These are phyloP conservation scores for Spilarctia lutea DNA, from an alignment of 2,888 invertebrate species.

Conservation along the genomic window DNA sequence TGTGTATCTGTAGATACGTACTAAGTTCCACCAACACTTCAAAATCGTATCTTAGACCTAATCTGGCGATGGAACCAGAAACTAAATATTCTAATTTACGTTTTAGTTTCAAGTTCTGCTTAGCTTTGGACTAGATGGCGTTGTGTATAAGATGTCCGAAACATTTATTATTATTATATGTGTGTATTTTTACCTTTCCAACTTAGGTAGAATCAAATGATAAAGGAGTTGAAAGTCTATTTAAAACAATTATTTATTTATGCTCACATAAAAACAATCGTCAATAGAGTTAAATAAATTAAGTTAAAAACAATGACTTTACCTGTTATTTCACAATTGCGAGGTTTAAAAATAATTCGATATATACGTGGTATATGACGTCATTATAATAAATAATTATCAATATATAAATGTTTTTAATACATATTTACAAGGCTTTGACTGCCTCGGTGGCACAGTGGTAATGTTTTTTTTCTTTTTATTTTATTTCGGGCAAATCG, in stretches of 20 bases:
- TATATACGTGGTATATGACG: not conserved
- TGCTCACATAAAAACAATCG: not conserved
- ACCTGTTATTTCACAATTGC: not conserved
- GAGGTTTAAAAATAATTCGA: not conserved
- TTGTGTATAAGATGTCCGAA: too few species aligned
- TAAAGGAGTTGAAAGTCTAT: too few species aligned
- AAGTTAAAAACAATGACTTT: not conserved
- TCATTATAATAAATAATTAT: not conserved
- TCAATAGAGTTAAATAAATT: not conserved
- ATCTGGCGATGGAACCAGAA: not conserved
- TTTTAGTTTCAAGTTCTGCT: not conserved
- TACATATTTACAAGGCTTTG: not conserved
- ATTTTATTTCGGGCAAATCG: too few species aligned
- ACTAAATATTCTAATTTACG: not conserved
- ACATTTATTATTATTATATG: too few species aligned
- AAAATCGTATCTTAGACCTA: not conserved
- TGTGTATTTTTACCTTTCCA: not conserved
- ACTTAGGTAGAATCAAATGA: too few species aligned
- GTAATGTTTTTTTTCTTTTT: too few species aligned
- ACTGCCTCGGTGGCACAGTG: too few species aligned
- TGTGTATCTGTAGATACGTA: not conserved
- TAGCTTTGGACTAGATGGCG: too few species aligned
- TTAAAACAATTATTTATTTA: not conserved
- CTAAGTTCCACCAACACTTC: not conserved
- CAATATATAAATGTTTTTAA: not conserved